Percentiles rank a stretch among this genome's conserved stretches.
phyloP scores from a whole-genome alignment of 2,888 invertebrate species.

The Perithous albicinctus region DNA sequence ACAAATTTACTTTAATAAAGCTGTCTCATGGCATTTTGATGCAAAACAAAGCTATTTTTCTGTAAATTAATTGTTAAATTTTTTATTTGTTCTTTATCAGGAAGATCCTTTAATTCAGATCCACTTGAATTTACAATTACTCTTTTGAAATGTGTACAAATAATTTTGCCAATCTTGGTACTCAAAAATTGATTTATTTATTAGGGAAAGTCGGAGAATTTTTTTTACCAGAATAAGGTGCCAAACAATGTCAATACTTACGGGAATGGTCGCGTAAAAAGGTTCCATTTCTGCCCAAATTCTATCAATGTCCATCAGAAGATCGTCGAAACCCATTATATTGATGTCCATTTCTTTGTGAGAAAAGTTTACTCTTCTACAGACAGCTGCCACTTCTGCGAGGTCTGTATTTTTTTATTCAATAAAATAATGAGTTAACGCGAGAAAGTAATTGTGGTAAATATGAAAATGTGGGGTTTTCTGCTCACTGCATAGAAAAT shows the following conservation, averaged over 20 bases:
- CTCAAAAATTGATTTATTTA: too few species aligned
- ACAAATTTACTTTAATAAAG: too few species aligned
- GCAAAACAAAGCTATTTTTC: too few species aligned
- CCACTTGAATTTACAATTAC: too few species aligned
- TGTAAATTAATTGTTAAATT: too few species aligned
- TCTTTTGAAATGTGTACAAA: not conserved
- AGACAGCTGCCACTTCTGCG: conserved; percentile 85
- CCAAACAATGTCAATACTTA: conserved; percentile 75
- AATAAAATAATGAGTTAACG: not conserved
- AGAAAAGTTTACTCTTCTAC: conserved; percentile 84
- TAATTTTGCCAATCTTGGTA: too few species aligned
- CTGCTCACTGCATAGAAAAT: conserved; percentile 86
- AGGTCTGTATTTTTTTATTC: conserved; percentile 79
- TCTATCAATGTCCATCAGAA: conserved; percentile 83
- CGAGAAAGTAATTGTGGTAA: not conserved
- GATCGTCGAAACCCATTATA: conserved; percentile 83
- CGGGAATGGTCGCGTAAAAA: conserved; percentile 84
- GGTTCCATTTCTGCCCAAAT: conserved; percentile 85
- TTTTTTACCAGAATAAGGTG: too few species aligned
- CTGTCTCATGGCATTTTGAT: too few species aligned
- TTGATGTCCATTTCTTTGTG: conserved; percentile 84
- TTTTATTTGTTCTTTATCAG: too few species aligned
- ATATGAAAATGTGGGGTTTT: not conserved
- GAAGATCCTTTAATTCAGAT: too few species aligned
- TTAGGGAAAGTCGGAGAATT: too few species aligned